Evolutionary conservation across 1,140 invertebrate genomes (phyloP).

Genomic region (Odontomachus brunneus): DNA sequence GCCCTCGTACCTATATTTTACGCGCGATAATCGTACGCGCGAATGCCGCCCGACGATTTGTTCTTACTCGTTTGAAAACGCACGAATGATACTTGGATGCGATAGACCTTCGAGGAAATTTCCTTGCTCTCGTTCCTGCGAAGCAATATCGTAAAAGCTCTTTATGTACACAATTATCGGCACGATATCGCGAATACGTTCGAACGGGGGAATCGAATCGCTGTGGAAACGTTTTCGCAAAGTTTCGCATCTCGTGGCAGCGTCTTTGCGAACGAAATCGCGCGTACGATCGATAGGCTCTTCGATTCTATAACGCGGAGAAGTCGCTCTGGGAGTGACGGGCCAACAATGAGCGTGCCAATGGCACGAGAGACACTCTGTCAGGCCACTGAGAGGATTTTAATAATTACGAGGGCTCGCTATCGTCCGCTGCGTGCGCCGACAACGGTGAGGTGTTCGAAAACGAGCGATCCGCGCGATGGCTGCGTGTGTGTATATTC

Average conservation of each 20-base stretch:
- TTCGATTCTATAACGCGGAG: slow-evolving; percentile 51
- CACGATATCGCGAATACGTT: too few relatives aligned
- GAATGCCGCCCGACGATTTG: not conserved
- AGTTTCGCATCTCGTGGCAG: slow-evolving; percentile 24
- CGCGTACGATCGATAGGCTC: slow-evolving; percentile 47
- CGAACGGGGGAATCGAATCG: too few relatives aligned
- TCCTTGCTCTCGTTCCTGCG: too few relatives aligned
- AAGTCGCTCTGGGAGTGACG: slow-evolving; percentile 72
- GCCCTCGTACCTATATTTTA: slow-evolving; percentile 15
- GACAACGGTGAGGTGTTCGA: slow-evolving; percentile 36
- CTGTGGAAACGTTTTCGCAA: slow-evolving; percentile 28
- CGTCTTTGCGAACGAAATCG: slow-evolving; percentile 61
- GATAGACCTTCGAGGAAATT: too few relatives aligned
- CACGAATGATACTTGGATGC: too few relatives aligned
- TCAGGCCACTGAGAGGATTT: slow-evolving; percentile 75
- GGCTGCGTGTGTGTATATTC: not conserved
- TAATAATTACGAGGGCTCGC: slow-evolving; percentile 74
- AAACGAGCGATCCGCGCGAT: slow-evolving; percentile 42
- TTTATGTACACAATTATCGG: too few relatives aligned
- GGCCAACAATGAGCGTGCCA: slow-evolving; percentile 74
- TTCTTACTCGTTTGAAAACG: not conserved
- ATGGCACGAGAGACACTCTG: slow-evolving; percentile 74
- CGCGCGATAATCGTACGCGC: not conserved
- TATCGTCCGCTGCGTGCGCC: slow-evolving; percentile 43
- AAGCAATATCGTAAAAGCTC: too few relatives aligned